Conservation (phyloP, 2,797 vertebrate species). For the Microcaecilia unicolor region DNA sequence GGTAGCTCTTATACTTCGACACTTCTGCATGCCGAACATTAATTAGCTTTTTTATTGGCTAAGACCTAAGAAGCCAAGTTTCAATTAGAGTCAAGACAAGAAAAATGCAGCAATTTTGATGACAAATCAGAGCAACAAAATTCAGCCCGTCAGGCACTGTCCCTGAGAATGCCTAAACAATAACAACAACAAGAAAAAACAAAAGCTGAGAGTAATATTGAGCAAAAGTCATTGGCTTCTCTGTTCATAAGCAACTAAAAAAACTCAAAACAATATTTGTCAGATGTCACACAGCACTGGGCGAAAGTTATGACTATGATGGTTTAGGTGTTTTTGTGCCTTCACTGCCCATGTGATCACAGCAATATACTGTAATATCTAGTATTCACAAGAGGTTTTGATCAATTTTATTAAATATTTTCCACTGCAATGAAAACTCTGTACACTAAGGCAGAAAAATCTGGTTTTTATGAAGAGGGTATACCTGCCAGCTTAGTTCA, state of each 20-base stretch:
- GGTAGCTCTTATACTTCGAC: slow-evolving; percentile 50
- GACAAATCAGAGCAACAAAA: slow-evolving; percentile 40
- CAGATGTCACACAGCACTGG: slow-evolving; percentile 3
- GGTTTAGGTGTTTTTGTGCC: not conserved
- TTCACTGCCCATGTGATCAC: not conserved
- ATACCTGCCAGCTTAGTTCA: too few relatives aligned
- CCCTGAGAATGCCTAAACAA: slow-evolving; percentile 23
- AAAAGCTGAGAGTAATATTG: too few relatives aligned
- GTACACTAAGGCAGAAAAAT: too few relatives aligned
- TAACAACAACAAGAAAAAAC: too few relatives aligned
- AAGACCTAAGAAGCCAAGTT: slow-evolving; percentile 43
- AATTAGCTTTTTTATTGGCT: slow-evolving; percentile 61
- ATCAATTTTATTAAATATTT: slow-evolving; percentile 15
- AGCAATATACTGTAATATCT: slow-evolving; percentile 4
- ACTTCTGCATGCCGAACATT: slow-evolving; percentile 61
- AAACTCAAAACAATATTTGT: slow-evolving; percentile 14
- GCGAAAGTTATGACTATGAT: slow-evolving; percentile 9
- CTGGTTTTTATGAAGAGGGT: too few relatives aligned
- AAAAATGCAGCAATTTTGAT: slow-evolving; percentile 33
- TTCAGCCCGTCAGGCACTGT: slow-evolving; percentile 25
- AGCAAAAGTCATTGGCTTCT: not conserved
- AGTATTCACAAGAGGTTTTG: not conserved
- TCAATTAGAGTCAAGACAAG: slow-evolving; percentile 47
- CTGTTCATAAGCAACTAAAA: slow-evolving; percentile 3
- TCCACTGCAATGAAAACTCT: not conserved